Percentiles rank a stretch among this genome's conserved stretches.
Conservation (phyloP, 2,113 vertebrate species). For the Castor canadensis region DNA sequence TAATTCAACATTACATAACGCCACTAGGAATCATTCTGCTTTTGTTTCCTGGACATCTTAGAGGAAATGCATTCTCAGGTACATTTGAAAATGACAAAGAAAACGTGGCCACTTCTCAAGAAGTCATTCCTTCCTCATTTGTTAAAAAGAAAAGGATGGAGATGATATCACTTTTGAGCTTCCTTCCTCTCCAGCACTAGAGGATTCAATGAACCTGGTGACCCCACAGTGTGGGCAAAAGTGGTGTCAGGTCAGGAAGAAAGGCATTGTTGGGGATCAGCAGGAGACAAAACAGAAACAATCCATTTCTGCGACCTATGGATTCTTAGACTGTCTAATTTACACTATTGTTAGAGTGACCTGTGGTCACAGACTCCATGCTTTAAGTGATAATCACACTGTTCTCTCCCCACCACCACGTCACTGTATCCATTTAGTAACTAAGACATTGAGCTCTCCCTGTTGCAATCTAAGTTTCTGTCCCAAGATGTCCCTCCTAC, state of each 20-base stretch:
- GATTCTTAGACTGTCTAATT: background rate
- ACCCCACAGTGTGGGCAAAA: background rate
- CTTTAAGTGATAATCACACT: too few relatives aligned
- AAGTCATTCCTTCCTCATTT: conserved; percentile 46
- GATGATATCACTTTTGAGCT: background rate
- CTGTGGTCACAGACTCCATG: background rate
- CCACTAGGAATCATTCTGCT: background rate
- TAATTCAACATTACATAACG: conserved; percentile 28
- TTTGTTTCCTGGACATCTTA: conserved; percentile 50
- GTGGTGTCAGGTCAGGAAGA: background rate
- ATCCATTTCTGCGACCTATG: background rate
- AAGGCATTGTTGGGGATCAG: background rate
- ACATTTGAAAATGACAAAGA: conserved; percentile 39
- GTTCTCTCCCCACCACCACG: background rate
- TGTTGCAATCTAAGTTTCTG: background rate
- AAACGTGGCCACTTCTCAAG: conserved; percentile 35
- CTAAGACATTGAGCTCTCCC: background rate
- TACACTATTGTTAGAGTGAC: background rate
- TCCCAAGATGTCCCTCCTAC: background rate
- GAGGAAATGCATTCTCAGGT: background rate
- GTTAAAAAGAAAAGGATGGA: background rate
- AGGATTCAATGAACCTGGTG: background rate
- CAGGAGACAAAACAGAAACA: background rate
- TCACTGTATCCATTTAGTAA: background rate
- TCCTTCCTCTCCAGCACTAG: background rate